Evolutionary conservation across 2,888 invertebrate genomes (phyloP), one percentile per base, ranked within the genome.

Genomic region (Coelopa pilipes): DNA sequence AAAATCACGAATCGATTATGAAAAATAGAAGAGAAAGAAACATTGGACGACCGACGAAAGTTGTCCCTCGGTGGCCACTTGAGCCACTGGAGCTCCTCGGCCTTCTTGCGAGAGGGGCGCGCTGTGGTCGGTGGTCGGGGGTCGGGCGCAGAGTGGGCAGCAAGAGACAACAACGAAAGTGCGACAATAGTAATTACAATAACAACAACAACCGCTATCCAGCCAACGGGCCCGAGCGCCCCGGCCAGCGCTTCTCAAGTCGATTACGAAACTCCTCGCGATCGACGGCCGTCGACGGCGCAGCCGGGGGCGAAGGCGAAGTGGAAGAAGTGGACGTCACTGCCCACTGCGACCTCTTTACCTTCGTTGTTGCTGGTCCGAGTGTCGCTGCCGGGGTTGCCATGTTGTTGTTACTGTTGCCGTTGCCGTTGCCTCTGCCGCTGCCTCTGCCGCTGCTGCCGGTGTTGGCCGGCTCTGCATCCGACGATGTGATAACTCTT

Each of bases 401-500:
- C n/a, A n/a, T n/a, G n/a, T n/a, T n/a, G n/a, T n/a, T n/a, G n/a
- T n/a, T n/a, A n/a, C n/a, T n/a, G n/a, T n/a, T n/a, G n/a, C n/a
- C n/a, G n/a, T n/a, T n/a, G n/a, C n/a, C n/a, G n/a, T n/a, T n/a
- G n/a, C n/a, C n/a, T n/a, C n/a, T n/a, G 5, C n/a, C 15, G n/a
- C 11, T 24, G 19, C 21, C 19, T n/a, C 21, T 13, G 21, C 19
- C 19, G 57, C 4, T 5, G 21, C 24, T 11, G 5, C 10, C 12
- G 57, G 1, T 11, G 11, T 21, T 19, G 21, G 17, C 21, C 2
- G 13, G 13, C 15, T 63, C 9, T 46, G 13, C 21, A 59, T 59
- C 0, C n/a, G 63, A 45, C 50, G 34, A 34, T 34, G 55, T 53
- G 9, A n/a, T 21, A 9, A n/a, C 57, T 67, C 72, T 74, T 75